A percentile compares a stretch with the other conserved stretches of the same genome.
These are phyloP conservation scores for Acinonyx jubatus DNA, from an alignment of 2,113 vertebrate species.

Conservation along the genomic window DNA sequence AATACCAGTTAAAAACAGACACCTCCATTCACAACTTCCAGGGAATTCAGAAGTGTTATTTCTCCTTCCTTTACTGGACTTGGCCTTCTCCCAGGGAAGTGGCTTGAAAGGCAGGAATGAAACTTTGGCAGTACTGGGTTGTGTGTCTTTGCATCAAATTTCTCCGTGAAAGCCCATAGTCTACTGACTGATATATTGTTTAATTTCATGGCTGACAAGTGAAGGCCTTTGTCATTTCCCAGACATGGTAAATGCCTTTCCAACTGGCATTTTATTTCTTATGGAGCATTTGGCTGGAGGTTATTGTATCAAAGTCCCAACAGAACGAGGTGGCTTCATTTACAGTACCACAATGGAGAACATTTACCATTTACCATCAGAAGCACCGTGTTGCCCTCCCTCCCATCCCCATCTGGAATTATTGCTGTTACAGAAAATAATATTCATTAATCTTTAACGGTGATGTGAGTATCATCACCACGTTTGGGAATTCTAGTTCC, in stretches of 20 bases:
- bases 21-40: background rate
- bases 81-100: background rate
- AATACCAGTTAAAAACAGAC: background rate
- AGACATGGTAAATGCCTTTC: slow-evolving; percentile 8
- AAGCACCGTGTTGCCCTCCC: background rate
- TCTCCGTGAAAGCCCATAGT: background rate
- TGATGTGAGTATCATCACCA: background rate
- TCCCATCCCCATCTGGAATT: background rate
- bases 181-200: background rate
- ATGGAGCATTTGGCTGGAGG: slow-evolving; percentile 14
- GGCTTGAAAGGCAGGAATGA: background rate
- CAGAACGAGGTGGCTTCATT: background rate
- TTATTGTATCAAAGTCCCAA: slow-evolving; percentile 4
- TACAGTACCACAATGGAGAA: background rate
- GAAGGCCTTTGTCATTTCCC: slow-evolving; percentile 34
- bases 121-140: background rate
- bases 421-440: slow-evolving; percentile 39
- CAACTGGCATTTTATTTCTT: slow-evolving; percentile 21
- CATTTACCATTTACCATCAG: slow-evolving; percentile 41
- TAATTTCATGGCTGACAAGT: background rate
- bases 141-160: background rate
- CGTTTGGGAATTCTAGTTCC: background rate
- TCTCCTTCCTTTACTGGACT: background rate
- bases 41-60: background rate
- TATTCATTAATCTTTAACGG: slow-evolving; percentile 55